phyloP scores from a whole-genome alignment of 35 echinoderm and acorn worm species.

The Heliocidaris tuberculata region DNA sequence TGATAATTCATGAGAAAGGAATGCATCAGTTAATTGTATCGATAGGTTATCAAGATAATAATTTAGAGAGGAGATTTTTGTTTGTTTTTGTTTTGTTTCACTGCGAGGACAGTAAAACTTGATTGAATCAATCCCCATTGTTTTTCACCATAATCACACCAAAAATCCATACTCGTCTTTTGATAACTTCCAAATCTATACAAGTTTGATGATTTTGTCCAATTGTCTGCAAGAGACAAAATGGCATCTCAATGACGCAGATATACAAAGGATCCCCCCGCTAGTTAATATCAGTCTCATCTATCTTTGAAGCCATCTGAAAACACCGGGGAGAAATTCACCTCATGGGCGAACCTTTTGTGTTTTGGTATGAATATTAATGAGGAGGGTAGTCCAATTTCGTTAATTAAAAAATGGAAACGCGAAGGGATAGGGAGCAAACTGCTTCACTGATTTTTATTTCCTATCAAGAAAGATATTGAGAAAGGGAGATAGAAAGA shows the following conservation, averaged over 20 bases:
- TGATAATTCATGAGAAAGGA: background rate
- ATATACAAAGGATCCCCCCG: background rate
- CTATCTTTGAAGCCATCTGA: background rate
- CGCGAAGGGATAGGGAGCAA: background rate
- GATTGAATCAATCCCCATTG: background rate
- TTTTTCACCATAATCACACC: background rate
- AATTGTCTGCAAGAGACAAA: background rate
- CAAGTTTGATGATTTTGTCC: background rate
- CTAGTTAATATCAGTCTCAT: background rate
- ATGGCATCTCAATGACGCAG: background rate
- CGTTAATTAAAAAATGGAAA: background rate
- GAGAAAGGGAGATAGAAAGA: background rate
- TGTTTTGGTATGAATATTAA: conserved; percentile 19
- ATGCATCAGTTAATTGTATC: background rate
- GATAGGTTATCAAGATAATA: background rate
- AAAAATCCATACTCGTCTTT: background rate
- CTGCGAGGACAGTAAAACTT: background rate
- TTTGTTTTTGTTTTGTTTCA: background rate
- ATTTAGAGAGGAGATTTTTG: background rate
- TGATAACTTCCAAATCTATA: background rate
- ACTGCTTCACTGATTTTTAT: background rate
- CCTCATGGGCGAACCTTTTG: background rate
- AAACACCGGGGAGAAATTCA: background rate
- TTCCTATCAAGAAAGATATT: background rate
- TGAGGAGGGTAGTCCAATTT: background rate